phyloP scores from a whole-genome alignment of 2,888 invertebrate genomes.

The Halictus ligatus region DNA sequence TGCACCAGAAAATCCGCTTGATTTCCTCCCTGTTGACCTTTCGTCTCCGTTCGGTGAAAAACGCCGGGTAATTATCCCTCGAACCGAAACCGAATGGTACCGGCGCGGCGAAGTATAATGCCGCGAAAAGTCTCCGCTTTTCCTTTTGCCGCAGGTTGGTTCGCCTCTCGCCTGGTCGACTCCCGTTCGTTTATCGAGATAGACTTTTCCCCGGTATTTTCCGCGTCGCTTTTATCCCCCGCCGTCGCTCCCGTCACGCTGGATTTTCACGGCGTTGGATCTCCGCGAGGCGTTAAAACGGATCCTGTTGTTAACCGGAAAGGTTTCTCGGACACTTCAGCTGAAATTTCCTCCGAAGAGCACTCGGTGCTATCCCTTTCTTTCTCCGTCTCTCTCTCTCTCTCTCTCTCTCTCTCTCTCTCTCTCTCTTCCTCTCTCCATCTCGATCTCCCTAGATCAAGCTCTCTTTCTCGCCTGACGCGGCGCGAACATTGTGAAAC shows the following conservation, averaged over 20 bases:
- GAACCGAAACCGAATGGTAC: constrained; percentile 24
- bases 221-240: constrained; percentile 5
- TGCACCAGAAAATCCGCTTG: constrained; percentile 50
- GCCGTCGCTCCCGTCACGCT: background rate
- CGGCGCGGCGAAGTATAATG: constrained; percentile 29
- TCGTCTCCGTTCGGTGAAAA: constrained; percentile 33
- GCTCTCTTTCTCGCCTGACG: background rate
- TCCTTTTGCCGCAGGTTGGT: background rate
- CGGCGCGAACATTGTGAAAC: constrained; percentile 36
- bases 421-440: background rate
- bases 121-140: background rate
- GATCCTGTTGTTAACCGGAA: constrained; percentile 34
- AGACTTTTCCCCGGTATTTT: constrained; percentile 26
- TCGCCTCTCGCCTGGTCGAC: background rate
- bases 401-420: background rate
- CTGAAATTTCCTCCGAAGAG: constrained; percentile 53
- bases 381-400: background rate
- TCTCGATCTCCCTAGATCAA: background rate
- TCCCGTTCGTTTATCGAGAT: constrained; percentile 34
- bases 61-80: constrained; percentile 65
- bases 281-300: constrained; percentile 42
- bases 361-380: constrained; percentile 18
- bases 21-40: constrained; percentile 63
- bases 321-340: constrained; percentile 27
- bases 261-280: constrained; percentile 13